phyloP scores from a whole-genome alignment of 2,888 invertebrate species.

The Saturnia pavonia region DNA sequence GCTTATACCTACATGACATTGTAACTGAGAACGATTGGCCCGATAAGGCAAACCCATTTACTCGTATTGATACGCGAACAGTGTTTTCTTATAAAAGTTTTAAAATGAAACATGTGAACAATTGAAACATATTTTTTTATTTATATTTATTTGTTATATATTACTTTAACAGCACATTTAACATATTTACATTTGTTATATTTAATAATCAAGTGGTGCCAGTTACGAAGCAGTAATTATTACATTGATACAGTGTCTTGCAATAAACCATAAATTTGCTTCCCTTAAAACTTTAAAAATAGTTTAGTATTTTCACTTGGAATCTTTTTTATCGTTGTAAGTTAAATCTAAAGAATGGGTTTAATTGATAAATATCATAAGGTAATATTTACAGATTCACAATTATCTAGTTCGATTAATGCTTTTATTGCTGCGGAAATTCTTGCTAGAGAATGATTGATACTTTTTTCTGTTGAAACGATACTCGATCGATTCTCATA shows the following conservation, averaged over 20 bases:
- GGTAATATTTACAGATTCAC: not conserved
- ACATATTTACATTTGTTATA: no score
- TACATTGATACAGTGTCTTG: not conserved
- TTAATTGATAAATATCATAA: constrained; percentile 19
- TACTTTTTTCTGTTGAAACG: not conserved
- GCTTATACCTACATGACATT: constrained; percentile 19
- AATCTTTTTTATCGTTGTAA: constrained; percentile 16
- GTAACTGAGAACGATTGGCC: constrained; percentile 15
- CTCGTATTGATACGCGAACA: not conserved
- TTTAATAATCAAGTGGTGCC: no score
- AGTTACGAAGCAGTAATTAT: no score
- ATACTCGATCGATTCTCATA: not conserved
- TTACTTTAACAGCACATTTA: no score
- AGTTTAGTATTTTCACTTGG: not conserved
- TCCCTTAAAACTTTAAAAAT: not conserved
- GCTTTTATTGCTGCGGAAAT: not conserved
- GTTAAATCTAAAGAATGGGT: constrained; percentile 21
- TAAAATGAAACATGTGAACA: not conserved
- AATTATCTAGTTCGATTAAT: not conserved
- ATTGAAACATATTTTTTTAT: no score
- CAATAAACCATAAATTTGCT: not conserved
- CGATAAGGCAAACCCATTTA: constrained; percentile 14
- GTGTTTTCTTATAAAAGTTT: not conserved
- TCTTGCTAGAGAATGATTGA: not conserved
- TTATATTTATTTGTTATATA: no score